Conservation (phyloP, 2,888 invertebrate genomes). For the Epinotia bilunana region DNA sequence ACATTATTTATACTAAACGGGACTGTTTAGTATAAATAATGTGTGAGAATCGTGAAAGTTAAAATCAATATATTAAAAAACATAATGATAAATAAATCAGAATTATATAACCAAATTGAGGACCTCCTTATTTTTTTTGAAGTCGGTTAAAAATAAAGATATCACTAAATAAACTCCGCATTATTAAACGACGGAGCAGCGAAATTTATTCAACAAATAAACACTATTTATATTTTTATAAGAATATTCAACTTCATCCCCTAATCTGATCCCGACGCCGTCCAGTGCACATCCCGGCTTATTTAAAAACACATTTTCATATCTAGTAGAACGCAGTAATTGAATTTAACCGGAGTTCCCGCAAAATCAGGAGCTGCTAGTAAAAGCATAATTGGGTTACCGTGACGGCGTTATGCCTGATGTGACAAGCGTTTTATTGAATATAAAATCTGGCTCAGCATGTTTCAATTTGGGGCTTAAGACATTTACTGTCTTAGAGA, state of each 20-base stretch:
- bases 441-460: not conserved
- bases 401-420: slow-evolving; percentile 26
- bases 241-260: not conserved
- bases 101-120: too few species aligned
- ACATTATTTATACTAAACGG: too few species aligned
- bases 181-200: not conserved
- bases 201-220: not conserved
- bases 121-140: too few species aligned
- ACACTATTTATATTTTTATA: slow-evolving; percentile 8
- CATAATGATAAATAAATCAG: too few species aligned
- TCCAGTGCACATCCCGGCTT: slow-evolving; percentile 12
- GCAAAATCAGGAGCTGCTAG: slow-evolving; percentile 36
- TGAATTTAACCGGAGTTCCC: slow-evolving; percentile 39
- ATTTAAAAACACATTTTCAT: slow-evolving; percentile 42
- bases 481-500: too few species aligned
- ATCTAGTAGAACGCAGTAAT: slow-evolving; percentile 35
- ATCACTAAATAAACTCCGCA: too few species aligned
- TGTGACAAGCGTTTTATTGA: slow-evolving; percentile 11
- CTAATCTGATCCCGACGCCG: slow-evolving; percentile 5
- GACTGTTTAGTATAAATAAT: too few species aligned
- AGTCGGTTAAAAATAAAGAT: too few species aligned
- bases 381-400: slow-evolving; percentile 39
- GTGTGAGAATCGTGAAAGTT: too few species aligned
- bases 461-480: not conserved
- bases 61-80: too few species aligned